These are phyloP conservation scores for Periophthalmus magnuspinnatus DNA, from an alignment of 2,797 vertebrate species.

Conservation along the genomic window DNA sequence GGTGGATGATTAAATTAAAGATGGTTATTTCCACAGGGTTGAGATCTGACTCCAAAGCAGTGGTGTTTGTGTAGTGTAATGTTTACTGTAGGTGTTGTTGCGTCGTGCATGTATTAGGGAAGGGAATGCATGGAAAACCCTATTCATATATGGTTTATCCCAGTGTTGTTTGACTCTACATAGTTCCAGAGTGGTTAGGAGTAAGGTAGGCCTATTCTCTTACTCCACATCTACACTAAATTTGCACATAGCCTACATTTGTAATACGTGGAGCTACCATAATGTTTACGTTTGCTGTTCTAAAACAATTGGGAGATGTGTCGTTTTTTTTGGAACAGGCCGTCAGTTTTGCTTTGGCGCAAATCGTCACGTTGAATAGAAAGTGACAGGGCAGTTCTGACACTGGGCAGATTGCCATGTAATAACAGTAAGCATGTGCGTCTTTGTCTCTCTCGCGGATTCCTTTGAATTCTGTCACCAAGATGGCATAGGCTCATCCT, in stretches of 20 bases:
- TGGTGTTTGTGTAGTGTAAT: neutral
- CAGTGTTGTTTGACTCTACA: neutral
- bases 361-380: conserved; percentile 32
- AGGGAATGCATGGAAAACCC: neutral
- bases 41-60: neutral
- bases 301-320: neutral
- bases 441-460: conserved; percentile 6
- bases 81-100: too few relatives aligned
- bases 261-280: neutral
- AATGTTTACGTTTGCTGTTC: neutral
- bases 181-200: neutral
- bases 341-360: conserved; percentile 31
- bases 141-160: neutral
- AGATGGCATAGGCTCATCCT: neutral
- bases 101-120: neutral
- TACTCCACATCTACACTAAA: too few relatives aligned
- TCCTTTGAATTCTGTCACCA: neutral
- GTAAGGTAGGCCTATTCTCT: neutral
- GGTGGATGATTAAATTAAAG: neutral
- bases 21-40: neutral
- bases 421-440: conserved; percentile 19
- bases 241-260: neutral
- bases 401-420: conserved; percentile 32
- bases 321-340: conserved; percentile 14
- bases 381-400: conserved; percentile 44